Evolutionary conservation across 2,888 invertebrate species (phyloP).

Genomic region (Keiferia lycopersicella): DNA sequence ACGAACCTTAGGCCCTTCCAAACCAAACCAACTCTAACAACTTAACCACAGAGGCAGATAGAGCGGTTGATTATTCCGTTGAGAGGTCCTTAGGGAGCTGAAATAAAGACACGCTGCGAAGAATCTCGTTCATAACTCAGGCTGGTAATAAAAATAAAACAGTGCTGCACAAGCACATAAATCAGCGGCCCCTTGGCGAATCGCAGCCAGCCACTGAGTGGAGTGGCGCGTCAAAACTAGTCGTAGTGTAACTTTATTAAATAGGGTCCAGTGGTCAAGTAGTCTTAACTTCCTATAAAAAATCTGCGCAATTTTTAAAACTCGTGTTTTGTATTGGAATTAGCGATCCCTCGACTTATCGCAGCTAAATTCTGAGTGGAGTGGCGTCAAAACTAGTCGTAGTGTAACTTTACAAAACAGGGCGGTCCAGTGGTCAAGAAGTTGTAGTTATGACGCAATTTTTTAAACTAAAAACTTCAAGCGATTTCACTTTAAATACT

Average conservation of each 20-base stretch:
- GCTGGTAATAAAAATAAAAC: constrained; percentile 25
- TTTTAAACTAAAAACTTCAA: too few species aligned
- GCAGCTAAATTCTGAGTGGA: too few species aligned
- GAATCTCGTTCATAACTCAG: constrained; percentile 15
- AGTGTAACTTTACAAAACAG: too few species aligned
- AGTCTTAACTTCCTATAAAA: too few species aligned
- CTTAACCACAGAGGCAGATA: background rate
- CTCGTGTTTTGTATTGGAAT: too few species aligned
- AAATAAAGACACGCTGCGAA: constrained; percentile 7
- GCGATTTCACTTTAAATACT: too few species aligned
- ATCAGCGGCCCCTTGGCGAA: constrained; percentile 19
- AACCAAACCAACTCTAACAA: background rate
- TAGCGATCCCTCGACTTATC: too few species aligned
- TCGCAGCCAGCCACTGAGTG: constrained; percentile 17
- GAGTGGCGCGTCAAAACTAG: constrained; percentile 15
- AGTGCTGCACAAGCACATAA: constrained; percentile 24
- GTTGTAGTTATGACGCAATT: too few species aligned
- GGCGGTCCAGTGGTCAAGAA: too few species aligned
- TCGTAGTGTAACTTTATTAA: background rate
- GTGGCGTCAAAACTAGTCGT: too few species aligned
- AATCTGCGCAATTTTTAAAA: too few species aligned
- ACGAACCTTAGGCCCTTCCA: background rate
- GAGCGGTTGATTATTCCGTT: background rate
- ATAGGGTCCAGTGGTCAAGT: background rate
- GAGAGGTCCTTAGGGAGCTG: constrained; percentile 4